Percentiles rank a stretch among this genome's conserved stretches.
Conservation (phyloP, 35 echinoderm and acorn worm genomes). For the Heliocidaris erythrogramma region DNA sequence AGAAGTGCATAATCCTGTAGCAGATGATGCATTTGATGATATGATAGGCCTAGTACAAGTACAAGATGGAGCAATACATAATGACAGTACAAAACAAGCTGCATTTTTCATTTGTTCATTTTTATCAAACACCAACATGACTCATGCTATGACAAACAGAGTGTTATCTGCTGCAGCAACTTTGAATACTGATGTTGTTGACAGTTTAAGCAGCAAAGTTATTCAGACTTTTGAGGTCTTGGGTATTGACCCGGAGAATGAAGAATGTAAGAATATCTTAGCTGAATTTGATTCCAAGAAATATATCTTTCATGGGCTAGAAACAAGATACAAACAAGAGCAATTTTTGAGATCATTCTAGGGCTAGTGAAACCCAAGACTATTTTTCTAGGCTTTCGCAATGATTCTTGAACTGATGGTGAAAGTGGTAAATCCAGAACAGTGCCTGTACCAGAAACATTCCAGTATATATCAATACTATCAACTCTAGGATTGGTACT, state of each 20-base stretch:
- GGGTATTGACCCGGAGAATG: neutral
- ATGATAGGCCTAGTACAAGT: neutral
- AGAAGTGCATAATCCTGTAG: neutral
- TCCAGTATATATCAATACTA: conserved; percentile 43
- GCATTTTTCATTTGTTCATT: conserved; percentile 35
- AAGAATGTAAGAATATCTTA: conserved; percentile 7
- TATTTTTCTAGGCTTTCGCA: conserved; percentile 40
- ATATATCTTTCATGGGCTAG: conserved; percentile 15
- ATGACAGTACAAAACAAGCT: conserved; percentile 15
- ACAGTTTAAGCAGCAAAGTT: conserved; percentile 43
- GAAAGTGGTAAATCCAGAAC: conserved; percentile 16
- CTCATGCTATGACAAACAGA: conserved; percentile 40
- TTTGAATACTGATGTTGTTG: conserved; percentile 31
- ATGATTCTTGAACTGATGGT: conserved; percentile 32
- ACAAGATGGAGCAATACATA: neutral
- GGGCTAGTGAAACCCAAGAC: neutral
- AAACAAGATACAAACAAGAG: conserved; percentile 49
- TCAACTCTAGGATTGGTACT: conserved; percentile 32
- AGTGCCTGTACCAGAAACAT: conserved; percentile 22
- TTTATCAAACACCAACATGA: conserved; percentile 44
- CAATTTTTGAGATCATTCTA: conserved; percentile 13
- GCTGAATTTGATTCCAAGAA: conserved; percentile 21
- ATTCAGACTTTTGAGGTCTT: neutral
- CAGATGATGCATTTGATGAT: neutral
- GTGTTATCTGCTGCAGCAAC: neutral